Conservation (phyloP, 53 echinoderm and acorn worm genomes). For the Temnopleurus reevesii region DNA sequence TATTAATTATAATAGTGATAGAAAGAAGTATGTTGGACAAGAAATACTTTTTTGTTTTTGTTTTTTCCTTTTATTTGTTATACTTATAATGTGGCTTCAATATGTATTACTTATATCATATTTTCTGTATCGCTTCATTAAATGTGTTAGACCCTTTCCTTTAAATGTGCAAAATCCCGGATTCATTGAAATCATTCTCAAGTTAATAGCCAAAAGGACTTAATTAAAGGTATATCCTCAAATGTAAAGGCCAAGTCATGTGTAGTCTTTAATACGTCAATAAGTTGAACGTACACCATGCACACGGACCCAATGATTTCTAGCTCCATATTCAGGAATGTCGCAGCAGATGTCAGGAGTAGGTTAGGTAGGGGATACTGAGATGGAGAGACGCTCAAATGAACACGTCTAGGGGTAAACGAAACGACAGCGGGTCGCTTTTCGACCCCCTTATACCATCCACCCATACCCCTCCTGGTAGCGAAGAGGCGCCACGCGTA, state of each 20-base stretch:
- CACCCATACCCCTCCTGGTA: constrained; percentile 4
- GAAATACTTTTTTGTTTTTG: too few species aligned
- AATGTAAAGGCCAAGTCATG: neutral
- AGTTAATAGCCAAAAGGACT: constrained; percentile 18
- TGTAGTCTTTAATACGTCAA: constrained; percentile 7
- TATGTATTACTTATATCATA: too few species aligned
- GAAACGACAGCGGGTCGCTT: neutral
- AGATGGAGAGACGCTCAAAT: constrained; percentile 26
- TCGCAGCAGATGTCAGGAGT: constrained; percentile 20
- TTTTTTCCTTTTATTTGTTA: too few species aligned
- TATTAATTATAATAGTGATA: too few species aligned
- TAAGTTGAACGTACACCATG: neutral
- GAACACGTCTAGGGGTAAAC: constrained; percentile 27
- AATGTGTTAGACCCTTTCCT: too few species aligned
- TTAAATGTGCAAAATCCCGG: too few species aligned
- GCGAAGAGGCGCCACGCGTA: neutral
- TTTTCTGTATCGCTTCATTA: too few species aligned
- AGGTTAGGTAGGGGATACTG: neutral
- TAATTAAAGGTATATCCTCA: constrained; percentile 25
- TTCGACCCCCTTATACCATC: constrained; percentile 13
- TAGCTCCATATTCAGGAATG: constrained; percentile 31
- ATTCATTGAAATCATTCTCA: neutral
- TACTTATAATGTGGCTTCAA: too few species aligned
- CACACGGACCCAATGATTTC: neutral
- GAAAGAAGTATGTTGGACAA: too few species aligned